Conservation (phyloP, 2,113 vertebrate species). For the Gymnobelideus leadbeateri region DNA sequence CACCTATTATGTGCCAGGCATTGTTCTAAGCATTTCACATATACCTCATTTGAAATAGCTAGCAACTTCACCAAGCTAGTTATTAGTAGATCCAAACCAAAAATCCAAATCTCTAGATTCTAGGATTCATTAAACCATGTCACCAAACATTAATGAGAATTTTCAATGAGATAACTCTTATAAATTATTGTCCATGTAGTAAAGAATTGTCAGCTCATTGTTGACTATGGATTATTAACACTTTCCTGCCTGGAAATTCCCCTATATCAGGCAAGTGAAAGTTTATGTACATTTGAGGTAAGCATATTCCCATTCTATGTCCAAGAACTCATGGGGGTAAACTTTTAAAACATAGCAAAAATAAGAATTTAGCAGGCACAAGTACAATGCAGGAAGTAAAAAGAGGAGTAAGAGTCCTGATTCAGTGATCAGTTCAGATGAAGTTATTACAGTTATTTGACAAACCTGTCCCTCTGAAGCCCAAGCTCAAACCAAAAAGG, state of each 20-base stretch:
- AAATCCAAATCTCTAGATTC: not conserved
- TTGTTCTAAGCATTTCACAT: not conserved
- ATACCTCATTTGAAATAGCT: not conserved
- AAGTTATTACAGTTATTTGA: not conserved
- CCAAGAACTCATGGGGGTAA: not conserved
- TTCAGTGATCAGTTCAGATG: not conserved
- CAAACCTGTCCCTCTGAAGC: not conserved
- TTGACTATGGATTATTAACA: not conserved
- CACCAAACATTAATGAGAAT: not conserved
- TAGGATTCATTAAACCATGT: not conserved
- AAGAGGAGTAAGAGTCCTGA: not conserved
- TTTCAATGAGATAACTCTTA: not conserved
- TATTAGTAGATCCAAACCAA: not conserved
- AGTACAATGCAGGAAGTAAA: not conserved
- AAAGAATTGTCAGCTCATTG: not conserved
- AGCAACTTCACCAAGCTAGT: not conserved
- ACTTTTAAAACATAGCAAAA: not conserved
- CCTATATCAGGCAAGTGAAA: not conserved
- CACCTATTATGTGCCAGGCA: not conserved
- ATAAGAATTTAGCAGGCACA: not conserved
- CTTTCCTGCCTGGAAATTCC: not conserved
- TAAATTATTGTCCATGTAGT: not conserved
- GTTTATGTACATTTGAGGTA: not conserved
- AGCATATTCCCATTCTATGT: not conserved
- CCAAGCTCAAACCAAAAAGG: not conserved